Percentiles rank a stretch among this genome's conserved stretches.
These are phyloP conservation scores for Xiphydria camelus DNA, from an alignment of 2,888 invertebrate species.

Conservation along the genomic window DNA sequence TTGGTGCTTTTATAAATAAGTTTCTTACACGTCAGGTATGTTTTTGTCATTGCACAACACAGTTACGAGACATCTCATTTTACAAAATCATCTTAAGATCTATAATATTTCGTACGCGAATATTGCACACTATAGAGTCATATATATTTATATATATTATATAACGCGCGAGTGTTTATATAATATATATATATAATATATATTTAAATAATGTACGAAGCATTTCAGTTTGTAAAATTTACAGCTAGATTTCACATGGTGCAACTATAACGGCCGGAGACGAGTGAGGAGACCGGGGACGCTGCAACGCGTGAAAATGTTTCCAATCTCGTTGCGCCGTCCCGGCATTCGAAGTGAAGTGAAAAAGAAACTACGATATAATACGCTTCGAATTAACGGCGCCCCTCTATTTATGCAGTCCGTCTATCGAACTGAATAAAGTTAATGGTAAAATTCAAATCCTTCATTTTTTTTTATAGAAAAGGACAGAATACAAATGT, in stretches of 20 bases:
- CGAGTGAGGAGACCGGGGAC: too few relatives aligned
- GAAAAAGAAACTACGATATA: too few relatives aligned
- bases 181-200: constrained; percentile 14
- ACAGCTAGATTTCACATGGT: constrained; percentile 16
- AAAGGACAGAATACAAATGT: neutral
- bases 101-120: constrained; percentile 25
- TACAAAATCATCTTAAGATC: constrained; percentile 34
- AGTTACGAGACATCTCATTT: constrained; percentile 20
- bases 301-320: too few relatives aligned
- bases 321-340: too few relatives aligned
- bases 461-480: neutral
- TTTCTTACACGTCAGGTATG: too few relatives aligned
- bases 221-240: constrained; percentile 19
- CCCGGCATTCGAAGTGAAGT: too few relatives aligned
- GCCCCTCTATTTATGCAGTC: too few relatives aligned
- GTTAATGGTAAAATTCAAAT: neutral
- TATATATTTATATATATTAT: constrained; percentile 2
- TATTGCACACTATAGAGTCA: constrained; percentile 25
- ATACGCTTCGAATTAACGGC: too few relatives aligned
- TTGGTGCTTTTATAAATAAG: neutral
- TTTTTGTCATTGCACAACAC: constrained; percentile 25
- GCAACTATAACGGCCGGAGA: too few relatives aligned
- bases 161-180: neutral
- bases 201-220: constrained; percentile 21
- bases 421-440: too few relatives aligned